Evolutionary conservation across 2,888 invertebrate species (phyloP).

Genomic region (Polietes domitor): DNA sequence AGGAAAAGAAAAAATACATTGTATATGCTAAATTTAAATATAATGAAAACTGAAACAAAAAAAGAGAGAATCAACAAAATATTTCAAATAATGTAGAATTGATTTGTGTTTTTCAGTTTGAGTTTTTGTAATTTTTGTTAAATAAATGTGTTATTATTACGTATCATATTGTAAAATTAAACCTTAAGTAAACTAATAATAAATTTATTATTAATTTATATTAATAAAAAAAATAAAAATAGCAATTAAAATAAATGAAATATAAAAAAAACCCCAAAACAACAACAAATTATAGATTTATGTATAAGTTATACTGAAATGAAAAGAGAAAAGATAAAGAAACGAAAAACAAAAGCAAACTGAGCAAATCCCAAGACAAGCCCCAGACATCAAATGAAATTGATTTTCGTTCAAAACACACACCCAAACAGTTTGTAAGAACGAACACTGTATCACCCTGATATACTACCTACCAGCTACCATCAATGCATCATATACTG

Average conservation of each 20-base stretch:
- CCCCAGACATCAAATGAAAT: neutral
- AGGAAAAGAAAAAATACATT: slow-evolving; percentile 45
- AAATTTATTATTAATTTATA: slow-evolving; percentile 63
- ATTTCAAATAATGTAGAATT: slow-evolving; percentile 43
- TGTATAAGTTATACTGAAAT: slow-evolving; percentile 69
- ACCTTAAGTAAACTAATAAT: slow-evolving; percentile 62
- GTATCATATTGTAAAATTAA: slow-evolving; percentile 56
- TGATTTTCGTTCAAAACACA: neutral
- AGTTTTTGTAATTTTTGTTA: slow-evolving; percentile 41
- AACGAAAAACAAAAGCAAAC: neutral
- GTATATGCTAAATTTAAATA: slow-evolving; percentile 41
- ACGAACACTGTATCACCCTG: too few relatives aligned
- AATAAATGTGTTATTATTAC: slow-evolving; percentile 55
- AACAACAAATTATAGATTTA: slow-evolving; percentile 64
- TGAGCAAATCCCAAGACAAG: neutral
- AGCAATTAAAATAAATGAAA: slow-evolving; percentile 33
- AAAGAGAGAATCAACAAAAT: slow-evolving; percentile 38
- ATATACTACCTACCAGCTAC: neutral
- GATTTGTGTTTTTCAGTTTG: slow-evolving; percentile 25
- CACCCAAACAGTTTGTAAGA: neutral
- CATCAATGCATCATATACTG: too few relatives aligned
- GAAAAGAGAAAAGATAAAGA: slow-evolving; percentile 43
- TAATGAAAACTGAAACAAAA: neutral
- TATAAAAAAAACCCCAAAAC: slow-evolving; percentile 39
- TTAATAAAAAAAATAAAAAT: slow-evolving; percentile 20